A percentile compares a stretch with the other conserved stretches of the same genome.
These are phyloP conservation scores for Calliphora vomitoria DNA, from an alignment of 2,888 invertebrate species.

Conservation along the genomic window DNA sequence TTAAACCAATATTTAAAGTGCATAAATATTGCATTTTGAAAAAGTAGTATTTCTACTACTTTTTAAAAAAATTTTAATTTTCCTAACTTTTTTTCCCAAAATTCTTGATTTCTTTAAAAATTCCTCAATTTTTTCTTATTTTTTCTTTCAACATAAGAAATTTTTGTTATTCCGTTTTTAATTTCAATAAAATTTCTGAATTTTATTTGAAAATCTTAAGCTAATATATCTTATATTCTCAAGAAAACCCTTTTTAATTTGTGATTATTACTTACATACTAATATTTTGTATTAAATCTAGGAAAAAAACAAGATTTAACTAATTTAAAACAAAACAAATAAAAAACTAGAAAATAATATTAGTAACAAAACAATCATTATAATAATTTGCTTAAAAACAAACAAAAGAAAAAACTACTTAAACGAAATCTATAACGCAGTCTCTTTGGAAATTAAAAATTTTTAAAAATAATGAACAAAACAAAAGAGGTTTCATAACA, in stretches of 20 bases:
- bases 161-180: neutral
- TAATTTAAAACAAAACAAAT: conserved; percentile 54
- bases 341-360: conserved; percentile 30
- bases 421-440: conserved; percentile 65
- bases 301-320: conserved; percentile 41
- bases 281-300: conserved; percentile 2
- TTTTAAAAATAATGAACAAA: conserved; percentile 11
- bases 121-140: neutral
- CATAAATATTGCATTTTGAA: neutral
- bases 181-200: neutral
- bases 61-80: neutral
- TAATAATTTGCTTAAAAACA: conserved; percentile 31
- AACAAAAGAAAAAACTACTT: conserved; percentile 35
- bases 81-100: neutral
- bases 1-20: neutral
- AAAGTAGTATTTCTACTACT: neutral
- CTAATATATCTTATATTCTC: neutral
- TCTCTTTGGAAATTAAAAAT: conserved; percentile 74
- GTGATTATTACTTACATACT: neutral
- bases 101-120: neutral
- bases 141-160: neutral
- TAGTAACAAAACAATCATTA: conserved; percentile 46
- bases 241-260: neutral
- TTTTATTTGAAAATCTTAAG: neutral
- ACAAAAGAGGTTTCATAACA: neutral